Conservation (phyloP, 2,888 invertebrate species). For the Tipula helvola region DNA sequence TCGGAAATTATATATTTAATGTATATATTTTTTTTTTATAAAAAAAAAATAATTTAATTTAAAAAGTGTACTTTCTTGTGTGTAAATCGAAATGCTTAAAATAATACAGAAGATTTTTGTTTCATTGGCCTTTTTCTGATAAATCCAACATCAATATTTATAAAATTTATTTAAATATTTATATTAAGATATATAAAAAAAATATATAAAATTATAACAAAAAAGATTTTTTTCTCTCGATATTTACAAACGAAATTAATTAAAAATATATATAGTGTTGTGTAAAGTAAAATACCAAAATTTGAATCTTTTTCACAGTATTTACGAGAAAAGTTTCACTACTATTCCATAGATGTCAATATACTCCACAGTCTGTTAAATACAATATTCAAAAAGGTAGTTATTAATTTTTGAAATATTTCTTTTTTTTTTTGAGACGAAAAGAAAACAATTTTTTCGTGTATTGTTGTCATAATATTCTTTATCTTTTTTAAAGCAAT, state of each 20-base stretch:
- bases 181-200: constrained; percentile 6
- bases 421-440: neutral
- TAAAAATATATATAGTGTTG: neutral
- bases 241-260: constrained; percentile 9
- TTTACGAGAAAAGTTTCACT: neutral
- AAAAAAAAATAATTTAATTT: constrained; percentile 4
- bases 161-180: constrained; percentile 7
- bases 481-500: neutral
- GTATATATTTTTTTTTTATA: neutral
- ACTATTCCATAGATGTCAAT: constrained; percentile 8
- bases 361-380: neutral
- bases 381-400: neutral
- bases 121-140: neutral
- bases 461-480: constrained; percentile 9
- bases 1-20: neutral
- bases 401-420: neutral
- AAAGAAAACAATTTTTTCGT: constrained; percentile 7
- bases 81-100: constrained; percentile 5
- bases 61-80: neutral
- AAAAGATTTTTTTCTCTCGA: neutral
- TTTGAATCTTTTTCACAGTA: neutral
- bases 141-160: constrained; percentile 7
- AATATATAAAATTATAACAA: neutral
- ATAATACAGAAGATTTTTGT: neutral
- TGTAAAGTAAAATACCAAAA: neutral